Evolutionary conservation across 1,140 invertebrate genomes (phyloP).

Genomic region (Oryctes rhinoceros): DNA sequence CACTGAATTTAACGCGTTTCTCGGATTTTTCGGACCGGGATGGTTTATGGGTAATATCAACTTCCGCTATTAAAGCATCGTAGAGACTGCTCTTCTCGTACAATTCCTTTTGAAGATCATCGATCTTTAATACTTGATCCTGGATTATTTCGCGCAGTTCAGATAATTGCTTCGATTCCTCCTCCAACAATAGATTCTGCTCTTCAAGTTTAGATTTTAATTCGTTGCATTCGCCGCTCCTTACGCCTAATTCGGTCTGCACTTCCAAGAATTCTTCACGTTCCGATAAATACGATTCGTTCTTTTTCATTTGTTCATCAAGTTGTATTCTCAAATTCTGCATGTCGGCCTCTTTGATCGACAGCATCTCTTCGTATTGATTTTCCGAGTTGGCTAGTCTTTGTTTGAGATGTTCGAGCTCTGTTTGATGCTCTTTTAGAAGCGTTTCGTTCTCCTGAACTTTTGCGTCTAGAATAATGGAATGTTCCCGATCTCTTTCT

Average conservation of each 20-base stretch:
- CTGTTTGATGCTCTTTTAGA: conserved; percentile 30
- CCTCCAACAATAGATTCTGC: conserved; percentile 64
- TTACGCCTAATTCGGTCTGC: conserved; percentile 48
- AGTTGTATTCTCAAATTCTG: conserved; percentile 45
- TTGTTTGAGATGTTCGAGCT: conserved; percentile 42
- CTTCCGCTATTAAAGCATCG: conserved; percentile 61
- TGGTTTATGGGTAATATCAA: conserved; percentile 51
- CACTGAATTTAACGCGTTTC: conserved; percentile 11
- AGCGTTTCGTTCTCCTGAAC: conserved; percentile 37
- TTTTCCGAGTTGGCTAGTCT: conserved; percentile 46
- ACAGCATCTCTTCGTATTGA: conserved; percentile 52
- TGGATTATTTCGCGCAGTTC: conserved; percentile 68
- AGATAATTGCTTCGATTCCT: conserved; percentile 64
- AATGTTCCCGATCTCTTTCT: conserved; percentile 49
- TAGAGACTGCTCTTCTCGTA: conserved; percentile 68
- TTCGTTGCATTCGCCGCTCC: conserved; percentile 63
- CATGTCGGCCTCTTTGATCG: conserved; percentile 49
- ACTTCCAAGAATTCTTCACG: conserved; percentile 43
- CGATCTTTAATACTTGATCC: conserved; percentile 73
- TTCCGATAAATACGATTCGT: conserved; percentile 41
- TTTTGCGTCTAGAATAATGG: conserved; percentile 40
- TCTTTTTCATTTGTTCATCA: conserved; percentile 46
- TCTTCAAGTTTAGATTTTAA: conserved; percentile 63
- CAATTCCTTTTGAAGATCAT: conserved; percentile 71
- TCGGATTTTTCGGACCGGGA: neutral